phyloP scores from a whole-genome alignment of 2,888 invertebrate genomes.

The Pollenia labialis region DNA sequence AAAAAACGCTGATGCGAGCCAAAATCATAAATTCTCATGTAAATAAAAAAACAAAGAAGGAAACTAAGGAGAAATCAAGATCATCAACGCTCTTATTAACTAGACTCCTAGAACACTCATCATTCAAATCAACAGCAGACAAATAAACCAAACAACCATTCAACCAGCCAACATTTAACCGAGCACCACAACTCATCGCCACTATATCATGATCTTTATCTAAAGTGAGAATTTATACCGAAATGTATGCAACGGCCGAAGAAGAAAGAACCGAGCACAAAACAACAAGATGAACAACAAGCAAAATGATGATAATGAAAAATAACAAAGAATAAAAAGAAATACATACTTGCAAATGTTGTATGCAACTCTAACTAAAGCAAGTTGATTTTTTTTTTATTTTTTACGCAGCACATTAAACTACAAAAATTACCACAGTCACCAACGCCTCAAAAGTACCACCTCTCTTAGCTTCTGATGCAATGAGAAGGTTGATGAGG shows the following conservation, averaged over 20 bases:
- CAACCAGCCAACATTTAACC: conserved; percentile 54
- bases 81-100: conserved; percentile 67
- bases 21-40: conserved; percentile 64
- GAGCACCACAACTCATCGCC: conserved; percentile 72
- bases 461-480: conserved; percentile 61
- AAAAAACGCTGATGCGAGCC: conserved; percentile 18
- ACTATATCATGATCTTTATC: conserved; percentile 77
- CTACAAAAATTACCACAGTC: conserved; percentile 70
- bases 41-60: conserved; percentile 21
- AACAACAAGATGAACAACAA: conserved; percentile 58
- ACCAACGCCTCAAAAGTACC: conserved; percentile 72
- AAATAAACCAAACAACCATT: conserved; percentile 22
- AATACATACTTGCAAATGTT: conserved; percentile 35
- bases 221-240: conserved; percentile 79
- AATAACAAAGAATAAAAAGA: conserved; percentile 14
- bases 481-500: conserved; percentile 36
- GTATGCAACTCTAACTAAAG: conserved; percentile 54
- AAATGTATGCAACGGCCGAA: conserved; percentile 32
- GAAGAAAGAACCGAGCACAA: conserved; percentile 1
- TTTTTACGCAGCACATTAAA: conserved; percentile 59
- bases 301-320: conserved; percentile 53
- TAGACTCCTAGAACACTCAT: conserved; percentile 60
- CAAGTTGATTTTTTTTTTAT: conserved; percentile 46
- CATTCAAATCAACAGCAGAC: conserved; percentile 51
- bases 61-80: conserved; percentile 7